These are phyloP conservation scores for Scaptomyza cyrtandrae DNA, from an alignment of 2,888 invertebrate genomes.

Conservation along the genomic window DNA sequence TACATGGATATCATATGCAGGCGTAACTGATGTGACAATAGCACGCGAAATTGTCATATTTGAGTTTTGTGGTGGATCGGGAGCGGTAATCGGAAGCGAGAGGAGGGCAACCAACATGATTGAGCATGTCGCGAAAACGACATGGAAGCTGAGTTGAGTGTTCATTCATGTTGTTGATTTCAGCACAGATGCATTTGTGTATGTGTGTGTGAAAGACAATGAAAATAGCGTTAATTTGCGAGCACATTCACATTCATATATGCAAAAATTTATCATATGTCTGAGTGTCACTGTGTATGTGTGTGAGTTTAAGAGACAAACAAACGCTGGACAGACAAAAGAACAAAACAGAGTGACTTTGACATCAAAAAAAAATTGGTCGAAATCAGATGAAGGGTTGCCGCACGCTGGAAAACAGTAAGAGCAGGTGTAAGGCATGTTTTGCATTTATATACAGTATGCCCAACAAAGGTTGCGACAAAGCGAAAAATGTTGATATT, in stretches of 20 bases:
- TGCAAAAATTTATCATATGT: neutral
- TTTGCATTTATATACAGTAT: constrained; percentile 33
- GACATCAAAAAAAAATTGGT: constrained; percentile 53
- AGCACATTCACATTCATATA: constrained; percentile 35
- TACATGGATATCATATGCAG: constrained; percentile 55
- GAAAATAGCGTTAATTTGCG: constrained; percentile 76
- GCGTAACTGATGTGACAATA: constrained; percentile 80
- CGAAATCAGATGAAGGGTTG: constrained; percentile 58
- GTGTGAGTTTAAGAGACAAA: constrained; percentile 1
- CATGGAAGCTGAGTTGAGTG: constrained; percentile 77
- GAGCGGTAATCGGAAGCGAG: neutral
- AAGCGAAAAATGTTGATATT: no score
- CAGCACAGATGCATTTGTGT: constrained; percentile 21
- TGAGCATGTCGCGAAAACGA: constrained; percentile 71
- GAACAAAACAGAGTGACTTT: constrained; percentile 56
- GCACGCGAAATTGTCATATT: constrained; percentile 80
- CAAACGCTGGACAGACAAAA: constrained; percentile 47
- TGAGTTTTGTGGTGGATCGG: constrained; percentile 2
- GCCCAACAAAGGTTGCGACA: no score
- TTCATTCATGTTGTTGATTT: constrained; percentile 73
- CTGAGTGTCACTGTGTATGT: constrained; percentile 1
- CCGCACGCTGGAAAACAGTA: constrained; percentile 15
- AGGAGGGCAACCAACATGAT: constrained; percentile 46
- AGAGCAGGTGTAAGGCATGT: constrained; percentile 7
- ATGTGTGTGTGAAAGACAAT: constrained; percentile 56